Evolutionary conservation across 2,797 vertebrate genomes (phyloP), one percentile per base, ranked within the genome.

Genomic region (Oreonectes daqikongensis): DNA sequence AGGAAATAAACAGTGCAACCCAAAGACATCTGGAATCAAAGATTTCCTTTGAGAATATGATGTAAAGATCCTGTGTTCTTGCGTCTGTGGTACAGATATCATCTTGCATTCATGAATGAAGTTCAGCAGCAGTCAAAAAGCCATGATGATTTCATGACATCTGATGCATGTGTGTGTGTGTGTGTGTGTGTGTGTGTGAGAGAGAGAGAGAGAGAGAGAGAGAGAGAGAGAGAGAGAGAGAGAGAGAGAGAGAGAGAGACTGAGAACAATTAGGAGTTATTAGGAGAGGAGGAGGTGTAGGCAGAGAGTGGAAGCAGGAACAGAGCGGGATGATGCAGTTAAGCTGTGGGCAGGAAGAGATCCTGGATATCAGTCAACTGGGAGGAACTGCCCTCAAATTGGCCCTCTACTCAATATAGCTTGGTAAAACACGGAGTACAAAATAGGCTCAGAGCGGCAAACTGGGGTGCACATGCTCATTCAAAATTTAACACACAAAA

Each of bases 1-100:
- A 57, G 55, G 24, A 28, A 46, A 44, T 2, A n/a, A 17, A 71
- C 35, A 30, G 11, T 14, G 32, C 1, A 60, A 59, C 15, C 30
- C 30, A 68, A 7, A 71, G 48, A 44, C 15, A 61, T 64, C 12
- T 5, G 8, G 30, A 89, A 86, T 87, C 82, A 89, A 86, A 88
- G 83, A 86, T 87, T 82, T 89, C 89, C 87, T 87, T 85, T 87
- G 86, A 88, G 87, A 86, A 82, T 78, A 77, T 84, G 84, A 90
- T 89, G 79, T 90, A 88, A 87, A 86, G 75, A 70, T 57, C 12
- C 44, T 17, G 52, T 61, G 50, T 82, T 53, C 15, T 60, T 53
- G 55, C 10, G 28, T 68, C 67, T 14, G 14, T 66, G 61, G 28
- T 44, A 69, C 48, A 66, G 69, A 79, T 60, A 50, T 24, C 42